Evolutionary conservation across 2,113 vertebrate species (phyloP).

Genomic region (Turdus rufiventris): DNA sequence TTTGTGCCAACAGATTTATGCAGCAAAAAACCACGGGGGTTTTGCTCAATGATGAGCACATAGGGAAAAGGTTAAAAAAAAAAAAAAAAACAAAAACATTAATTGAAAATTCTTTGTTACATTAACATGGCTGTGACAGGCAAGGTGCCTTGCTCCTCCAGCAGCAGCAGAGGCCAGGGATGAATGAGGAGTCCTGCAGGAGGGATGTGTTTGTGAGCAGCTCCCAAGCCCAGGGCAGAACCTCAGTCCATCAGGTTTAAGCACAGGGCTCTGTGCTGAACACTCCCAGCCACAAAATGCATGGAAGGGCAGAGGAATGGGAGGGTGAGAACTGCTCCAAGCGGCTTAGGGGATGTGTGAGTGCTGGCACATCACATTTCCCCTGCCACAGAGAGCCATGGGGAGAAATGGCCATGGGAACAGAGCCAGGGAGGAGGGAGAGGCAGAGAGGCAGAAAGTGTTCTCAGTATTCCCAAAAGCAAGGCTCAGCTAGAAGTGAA

Average conservation of each 20-base stretch:
- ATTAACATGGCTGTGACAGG: too few relatives aligned
- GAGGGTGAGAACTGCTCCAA: neutral
- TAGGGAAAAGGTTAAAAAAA: neutral
- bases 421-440: neutral
- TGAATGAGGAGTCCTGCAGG: neutral
- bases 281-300: neutral
- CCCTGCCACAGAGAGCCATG: rapidly evolving
- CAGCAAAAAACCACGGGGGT: neutral
- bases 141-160: neutral
- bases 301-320: neutral
- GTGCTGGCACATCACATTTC: neutral
- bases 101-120: neutral
- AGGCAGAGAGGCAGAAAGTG: neutral
- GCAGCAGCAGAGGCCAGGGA: neutral
- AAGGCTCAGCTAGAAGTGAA: neutral
- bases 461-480: neutral
- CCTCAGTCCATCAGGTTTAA: neutral
- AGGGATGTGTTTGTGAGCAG: neutral
- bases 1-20: neutral
- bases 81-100: neutral
- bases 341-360: neutral
- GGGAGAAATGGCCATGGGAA: neutral
- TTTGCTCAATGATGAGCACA: neutral
- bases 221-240: neutral
- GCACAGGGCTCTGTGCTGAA: neutral